Evolutionary conservation across 1,140 invertebrate genomes (phyloP), one percentile per base, ranked within the genome.

Genomic region (Atta texana): DNA sequence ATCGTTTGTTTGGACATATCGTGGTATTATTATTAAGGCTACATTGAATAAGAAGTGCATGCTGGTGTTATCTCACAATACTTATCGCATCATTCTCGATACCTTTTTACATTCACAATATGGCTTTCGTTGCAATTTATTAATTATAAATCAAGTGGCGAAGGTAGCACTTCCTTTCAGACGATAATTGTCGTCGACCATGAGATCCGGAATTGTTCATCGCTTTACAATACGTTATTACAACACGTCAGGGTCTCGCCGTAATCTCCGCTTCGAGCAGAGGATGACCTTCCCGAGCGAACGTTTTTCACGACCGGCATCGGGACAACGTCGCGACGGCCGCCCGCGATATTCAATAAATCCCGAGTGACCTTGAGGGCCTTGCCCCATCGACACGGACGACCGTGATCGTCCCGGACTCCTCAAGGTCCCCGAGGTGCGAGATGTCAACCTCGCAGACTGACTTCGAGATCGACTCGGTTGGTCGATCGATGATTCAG

Each of bases 301-400:
- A n/a, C 21, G 64, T 69, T 86, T 80, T 78, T 53, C 85, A 14
- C 75, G 75, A 71, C 57, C 78, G 75, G 74, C 88, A 66, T 80
- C 51, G 86, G 39, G 39, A 61, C 44, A 8, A 39, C 88, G 71
- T 68, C 44, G 24, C 59, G 76, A 49, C 75, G 75, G 28, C 24
- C 49, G 75, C 6, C 14, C 75, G 53, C 72, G 59, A 59, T 68
- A 55, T 44, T 63, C 69, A 51, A 86, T 87, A 51, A 78, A 71
- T 74, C 75, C 16, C 59, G 34, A 53, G 55, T 86, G 91, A 77
- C 92, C 92, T 93, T 93, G 91, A 88, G 92, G 92, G 90, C 87
- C 87, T 93, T 93, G 89, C 90, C 88, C 92, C 84, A 88, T 78
- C 90, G 81, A 87, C 86, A 49, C 57, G 72, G 81, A 82, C 89